Evolutionary conservation across 2,113 vertebrate genomes (phyloP), one percentile per base, ranked within the genome.

Genomic region (Turnix velox): DNA sequence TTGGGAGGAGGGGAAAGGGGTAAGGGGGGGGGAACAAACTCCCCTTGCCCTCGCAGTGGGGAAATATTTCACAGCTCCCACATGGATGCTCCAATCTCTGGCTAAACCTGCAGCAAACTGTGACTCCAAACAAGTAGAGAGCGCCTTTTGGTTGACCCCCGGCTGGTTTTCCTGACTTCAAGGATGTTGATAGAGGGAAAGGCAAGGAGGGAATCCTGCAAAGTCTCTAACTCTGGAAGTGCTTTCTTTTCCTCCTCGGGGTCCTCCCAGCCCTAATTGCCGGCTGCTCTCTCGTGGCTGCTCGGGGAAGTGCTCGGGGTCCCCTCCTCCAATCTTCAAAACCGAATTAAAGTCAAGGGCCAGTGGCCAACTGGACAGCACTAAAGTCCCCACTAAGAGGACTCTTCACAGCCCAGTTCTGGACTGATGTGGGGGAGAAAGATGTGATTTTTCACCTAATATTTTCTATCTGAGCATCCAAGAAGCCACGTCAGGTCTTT

Each of bases 281-380:
- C 96, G 97, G 97, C 10, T 98, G 97, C 98, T 97, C 98, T 97
- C 98, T 98, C 95, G 98, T 97, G 98, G 98, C 93, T 96, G 95
- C 79, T 96, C 18, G 12, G 95, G 97, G 97, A 97, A 98, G 76
- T 97, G 97, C 97, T 84, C 66, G 1, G 8, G 14, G 28, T 71
- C 13, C 61, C 61, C 46, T 39, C 3, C 40, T 66, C 28, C 40
- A 67, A 40, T 7, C 91, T 55, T 2, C 65, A 7, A 31, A 65
- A 18, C 54, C 54, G 28, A n/a, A 73, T 4, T 43, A 18, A 3
- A 25, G n/a, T 33, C 12, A 51, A 76, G 35, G 45, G 42, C 72
- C 54, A 6, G 0, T 6, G 0, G 19, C 72, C 76, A 57, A 1
- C 13, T 78, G 87, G 19, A 12, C 2, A 12, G 33, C 43, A 35